Conservation (phyloP, 2,888 invertebrate species). For the Eretmocerus hayati region DNA sequence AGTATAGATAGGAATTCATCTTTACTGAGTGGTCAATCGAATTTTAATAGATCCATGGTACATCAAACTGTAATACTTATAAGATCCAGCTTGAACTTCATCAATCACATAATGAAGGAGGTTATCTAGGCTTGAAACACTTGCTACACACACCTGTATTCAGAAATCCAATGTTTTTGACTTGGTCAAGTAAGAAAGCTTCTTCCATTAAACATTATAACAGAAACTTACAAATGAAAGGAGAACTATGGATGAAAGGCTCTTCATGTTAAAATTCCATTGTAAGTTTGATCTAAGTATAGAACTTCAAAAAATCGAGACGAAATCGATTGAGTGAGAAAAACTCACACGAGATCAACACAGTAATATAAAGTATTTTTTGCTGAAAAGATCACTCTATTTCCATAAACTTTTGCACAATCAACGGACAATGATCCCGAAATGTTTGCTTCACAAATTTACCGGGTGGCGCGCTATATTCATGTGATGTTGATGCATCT, state of each 20-base stretch:
- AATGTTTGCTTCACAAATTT: no score
- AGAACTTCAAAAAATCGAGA: no score
- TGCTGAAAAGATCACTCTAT: no score
- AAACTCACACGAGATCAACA: no score
- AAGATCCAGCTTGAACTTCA: constrained; percentile 48
- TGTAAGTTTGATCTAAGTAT: no score
- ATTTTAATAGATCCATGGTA: constrained; percentile 46
- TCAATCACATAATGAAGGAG: constrained; percentile 45
- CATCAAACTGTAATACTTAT: constrained; percentile 49
- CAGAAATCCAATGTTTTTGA: neutral
- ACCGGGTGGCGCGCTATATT: no score
- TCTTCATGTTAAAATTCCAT: constrained; percentile 20
- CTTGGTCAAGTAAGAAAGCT: neutral
- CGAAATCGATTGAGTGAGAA: no score
- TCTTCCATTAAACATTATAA: no score
- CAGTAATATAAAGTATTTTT: no score
- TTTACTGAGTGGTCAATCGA: constrained; percentile 45
- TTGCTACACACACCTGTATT: constrained; percentile 21
- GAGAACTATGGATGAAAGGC: constrained; percentile 6
- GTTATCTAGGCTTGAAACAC: constrained; percentile 28
- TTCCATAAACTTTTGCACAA: no score
- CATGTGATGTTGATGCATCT: no score
- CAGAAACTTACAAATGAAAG: constrained; percentile 16
- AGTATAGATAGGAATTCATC: constrained; percentile 11
- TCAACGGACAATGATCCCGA: no score